phyloP scores from a whole-genome alignment of 2,797 vertebrate species.

The Rhynchonycteris naso region DNA sequence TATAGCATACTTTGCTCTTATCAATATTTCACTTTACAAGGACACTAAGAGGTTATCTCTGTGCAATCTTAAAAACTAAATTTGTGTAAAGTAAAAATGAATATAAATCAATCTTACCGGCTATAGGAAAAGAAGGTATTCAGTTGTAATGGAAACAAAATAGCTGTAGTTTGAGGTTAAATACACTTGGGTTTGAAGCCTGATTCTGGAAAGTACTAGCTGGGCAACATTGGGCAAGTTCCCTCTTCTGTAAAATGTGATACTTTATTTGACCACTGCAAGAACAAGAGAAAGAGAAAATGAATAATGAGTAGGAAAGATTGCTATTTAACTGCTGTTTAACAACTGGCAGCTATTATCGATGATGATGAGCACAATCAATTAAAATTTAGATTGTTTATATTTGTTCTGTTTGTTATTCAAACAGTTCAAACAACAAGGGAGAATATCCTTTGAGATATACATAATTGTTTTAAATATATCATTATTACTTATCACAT shows the following conservation, averaged over 20 bases:
- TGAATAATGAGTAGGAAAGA: background rate
- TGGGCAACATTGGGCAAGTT: background rate
- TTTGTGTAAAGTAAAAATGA: background rate
- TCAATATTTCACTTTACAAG: background rate
- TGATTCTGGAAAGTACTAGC: background rate
- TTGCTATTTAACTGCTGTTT: background rate
- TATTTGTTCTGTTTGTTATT: constrained; percentile 37
- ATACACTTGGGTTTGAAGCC: background rate
- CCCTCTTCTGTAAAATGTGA: background rate
- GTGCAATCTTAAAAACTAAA: constrained; percentile 14
- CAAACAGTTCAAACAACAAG: constrained; percentile 33
- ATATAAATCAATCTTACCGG: background rate
- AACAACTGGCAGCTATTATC: background rate
- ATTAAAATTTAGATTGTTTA: background rate
- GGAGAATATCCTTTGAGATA: background rate
- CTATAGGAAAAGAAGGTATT: background rate
- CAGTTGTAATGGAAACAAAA: background rate
- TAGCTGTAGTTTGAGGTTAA: background rate
- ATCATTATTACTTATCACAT: background rate
- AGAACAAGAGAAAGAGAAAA: constrained; percentile 29
- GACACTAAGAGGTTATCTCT: background rate
- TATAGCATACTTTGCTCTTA: background rate
- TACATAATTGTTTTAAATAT: constrained; percentile 12
- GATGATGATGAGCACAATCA: background rate
- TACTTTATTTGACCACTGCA: background rate